A percentile compares a stretch with the other conserved stretches of the same genome.
Evolutionary conservation across 2,888 invertebrate genomes (phyloP).

Genomic region (Petrolisthes manimaculis): DNA sequence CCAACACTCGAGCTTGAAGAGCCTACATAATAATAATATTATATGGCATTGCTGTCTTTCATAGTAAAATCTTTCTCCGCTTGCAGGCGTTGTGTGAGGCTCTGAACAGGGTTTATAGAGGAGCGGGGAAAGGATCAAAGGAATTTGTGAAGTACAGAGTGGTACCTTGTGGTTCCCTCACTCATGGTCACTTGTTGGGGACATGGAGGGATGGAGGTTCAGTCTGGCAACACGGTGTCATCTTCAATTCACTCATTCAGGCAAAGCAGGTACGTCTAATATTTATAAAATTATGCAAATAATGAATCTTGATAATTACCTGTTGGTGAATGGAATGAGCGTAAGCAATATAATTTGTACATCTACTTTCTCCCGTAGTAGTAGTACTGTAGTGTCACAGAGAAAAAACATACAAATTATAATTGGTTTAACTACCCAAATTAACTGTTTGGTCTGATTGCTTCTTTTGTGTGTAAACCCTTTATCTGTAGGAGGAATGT

Average conservation of each 20-base stretch:
- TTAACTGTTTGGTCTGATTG: neutral
- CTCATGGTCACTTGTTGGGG: slow-evolving; percentile 42
- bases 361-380: too few species aligned
- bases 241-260: slow-evolving; percentile 32
- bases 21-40: too few species aligned
- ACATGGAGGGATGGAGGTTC: slow-evolving; percentile 31
- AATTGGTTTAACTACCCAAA: too few species aligned
- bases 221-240: slow-evolving; percentile 41
- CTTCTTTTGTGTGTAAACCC: neutral
- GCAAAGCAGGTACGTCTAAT: slow-evolving; percentile 22
- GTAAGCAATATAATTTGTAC: too few species aligned
- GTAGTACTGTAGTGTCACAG: too few species aligned
- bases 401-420: too few species aligned
- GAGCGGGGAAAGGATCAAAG: neutral
- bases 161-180: slow-evolving; percentile 48
- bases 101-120: slow-evolving; percentile 29
- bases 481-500: neutral
- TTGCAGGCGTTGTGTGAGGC: slow-evolving; percentile 34
- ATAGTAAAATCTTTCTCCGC: too few species aligned
- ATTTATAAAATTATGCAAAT: neutral
- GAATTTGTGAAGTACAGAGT: slow-evolving; percentile 31
- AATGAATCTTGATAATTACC: too few species aligned
- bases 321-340: too few species aligned
- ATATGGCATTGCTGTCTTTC: too few species aligned
- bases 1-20: too few species aligned